Conservation (phyloP, 2,888 invertebrate species). For the Lottia gigantea region DNA sequence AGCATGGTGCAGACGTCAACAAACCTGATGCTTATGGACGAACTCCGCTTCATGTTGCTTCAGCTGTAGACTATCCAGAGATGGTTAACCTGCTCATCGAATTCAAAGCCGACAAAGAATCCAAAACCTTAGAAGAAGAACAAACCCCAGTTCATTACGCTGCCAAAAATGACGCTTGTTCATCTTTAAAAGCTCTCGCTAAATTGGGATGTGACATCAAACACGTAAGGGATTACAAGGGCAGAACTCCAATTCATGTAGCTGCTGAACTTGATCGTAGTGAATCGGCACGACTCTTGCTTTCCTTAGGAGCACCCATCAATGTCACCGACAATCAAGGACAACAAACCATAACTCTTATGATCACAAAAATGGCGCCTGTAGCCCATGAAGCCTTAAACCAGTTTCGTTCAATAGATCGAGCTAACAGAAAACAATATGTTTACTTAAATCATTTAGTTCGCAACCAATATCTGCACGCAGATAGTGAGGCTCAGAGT, state of each 20-base stretch:
- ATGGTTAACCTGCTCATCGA: conserved; percentile 63
- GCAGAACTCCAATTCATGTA: conserved; percentile 64
- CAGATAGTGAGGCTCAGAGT: background rate
- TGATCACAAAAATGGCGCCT: conserved; percentile 67
- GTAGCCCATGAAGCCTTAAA: conserved; percentile 62
- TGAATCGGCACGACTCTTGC: conserved; percentile 60
- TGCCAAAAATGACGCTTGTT: conserved; percentile 62
- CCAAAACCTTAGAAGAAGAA: conserved; percentile 51
- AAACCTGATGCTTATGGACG: conserved; percentile 57
- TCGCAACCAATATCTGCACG: conserved; percentile 45
- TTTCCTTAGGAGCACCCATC: conserved; percentile 59
- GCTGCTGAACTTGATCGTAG: conserved; percentile 67
- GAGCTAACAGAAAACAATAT: conserved; percentile 64
- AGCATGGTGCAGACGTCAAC: conserved; percentile 58
- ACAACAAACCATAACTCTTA: conserved; percentile 60
- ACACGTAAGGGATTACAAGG: conserved; percentile 57
- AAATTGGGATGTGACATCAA: conserved; percentile 57
- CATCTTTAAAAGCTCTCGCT: conserved; percentile 56
- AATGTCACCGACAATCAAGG: conserved; percentile 57
- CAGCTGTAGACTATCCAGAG: conserved; percentile 64
- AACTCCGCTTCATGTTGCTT: conserved; percentile 65
- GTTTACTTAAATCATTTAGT: conserved; percentile 58
- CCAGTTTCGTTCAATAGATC: conserved; percentile 61
- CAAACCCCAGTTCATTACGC: conserved; percentile 67
- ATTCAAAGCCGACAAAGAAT: conserved; percentile 58